Conservation (phyloP, 2,888 invertebrate genomes). For the Rhodophaea formosa region DNA sequence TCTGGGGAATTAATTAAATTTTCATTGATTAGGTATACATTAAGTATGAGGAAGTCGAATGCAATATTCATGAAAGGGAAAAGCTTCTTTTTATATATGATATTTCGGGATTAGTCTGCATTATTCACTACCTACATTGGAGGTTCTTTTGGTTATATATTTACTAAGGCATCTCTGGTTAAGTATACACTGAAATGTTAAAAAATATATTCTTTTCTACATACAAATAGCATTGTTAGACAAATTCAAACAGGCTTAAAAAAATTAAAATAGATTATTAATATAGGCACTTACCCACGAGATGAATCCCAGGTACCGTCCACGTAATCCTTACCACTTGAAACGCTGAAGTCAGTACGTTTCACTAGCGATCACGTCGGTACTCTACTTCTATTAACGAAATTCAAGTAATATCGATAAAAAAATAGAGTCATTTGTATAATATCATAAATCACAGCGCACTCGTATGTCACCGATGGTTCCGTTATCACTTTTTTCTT, state of each 20-base stretch:
- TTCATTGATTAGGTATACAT: not conserved
- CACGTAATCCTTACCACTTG: conserved; percentile 73
- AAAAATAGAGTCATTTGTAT: conserved; percentile 53
- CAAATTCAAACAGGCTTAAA: not conserved
- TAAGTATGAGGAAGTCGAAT: not conserved
- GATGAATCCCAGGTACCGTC: conserved; percentile 49
- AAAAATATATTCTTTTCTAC: too few relatives aligned
- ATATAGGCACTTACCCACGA: conserved; percentile 44
- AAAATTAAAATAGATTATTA: conserved; percentile 14
- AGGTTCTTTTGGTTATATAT: too few relatives aligned
- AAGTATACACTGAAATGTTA: too few relatives aligned
- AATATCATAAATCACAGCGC: conserved; percentile 67
- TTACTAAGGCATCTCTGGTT: too few relatives aligned
- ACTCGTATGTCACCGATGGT: conserved; percentile 66
- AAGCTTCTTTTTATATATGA: too few relatives aligned
- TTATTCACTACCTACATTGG: too few relatives aligned
- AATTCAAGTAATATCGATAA: conserved; percentile 44
- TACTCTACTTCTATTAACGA: conserved; percentile 49
- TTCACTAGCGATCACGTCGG: conserved; percentile 70
- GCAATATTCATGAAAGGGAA: too few relatives aligned
- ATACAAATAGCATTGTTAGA: too few relatives aligned
- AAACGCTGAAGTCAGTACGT: conserved; percentile 55
- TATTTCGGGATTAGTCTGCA: too few relatives aligned
- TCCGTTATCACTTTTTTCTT: conserved; percentile 75
- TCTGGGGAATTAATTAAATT: not conserved